A percentile compares a stretch with the other conserved stretches of the same genome.
Evolutionary conservation across 64 coral and sea anemone genomes (phyloP).

Genomic region (Cladopsammia gracilis): DNA sequence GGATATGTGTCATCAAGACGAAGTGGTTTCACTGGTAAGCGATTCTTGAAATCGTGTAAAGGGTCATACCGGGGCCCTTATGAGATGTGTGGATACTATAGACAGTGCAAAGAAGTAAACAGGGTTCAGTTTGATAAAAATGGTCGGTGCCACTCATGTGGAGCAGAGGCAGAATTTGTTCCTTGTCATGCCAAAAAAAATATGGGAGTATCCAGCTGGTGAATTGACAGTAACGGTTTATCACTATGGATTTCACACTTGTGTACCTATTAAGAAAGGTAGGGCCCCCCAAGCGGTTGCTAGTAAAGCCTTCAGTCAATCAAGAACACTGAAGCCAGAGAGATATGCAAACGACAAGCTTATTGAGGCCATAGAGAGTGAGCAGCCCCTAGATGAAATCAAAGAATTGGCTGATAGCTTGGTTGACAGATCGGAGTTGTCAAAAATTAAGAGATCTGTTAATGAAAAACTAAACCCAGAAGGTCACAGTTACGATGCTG

Average conservation of each 20-base stretch:
- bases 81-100: constrained; percentile 37
- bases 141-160: constrained; percentile 47
- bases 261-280: neutral
- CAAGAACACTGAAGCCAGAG: constrained; percentile 49
- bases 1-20: constrained; percentile 56
- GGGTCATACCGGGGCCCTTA: constrained; percentile 63
- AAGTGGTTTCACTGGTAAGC: constrained; percentile 28
- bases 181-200: constrained; percentile 67
- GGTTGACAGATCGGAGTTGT: constrained; percentile 1
- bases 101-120: constrained; percentile 50
- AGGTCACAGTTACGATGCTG: neutral
- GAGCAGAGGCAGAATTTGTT: constrained; percentile 53
- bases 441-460: neutral
- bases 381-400: constrained; percentile 47
- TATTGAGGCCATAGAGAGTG: constrained; percentile 69
- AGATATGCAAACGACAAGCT: constrained; percentile 46
- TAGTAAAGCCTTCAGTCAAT: neutral
- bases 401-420: constrained; percentile 56
- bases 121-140: constrained; percentile 68
- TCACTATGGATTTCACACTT: constrained; percentile 54
- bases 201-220: constrained; percentile 54
- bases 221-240: constrained; percentile 50
- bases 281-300: neutral
- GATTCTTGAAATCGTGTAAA: constrained; percentile 56
- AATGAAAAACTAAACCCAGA: neutral